A percentile compares a stretch with the other conserved stretches of the same genome.
phyloP scores from a whole-genome alignment of 2,797 vertebrate genomes.

The Saxicola maurus region DNA sequence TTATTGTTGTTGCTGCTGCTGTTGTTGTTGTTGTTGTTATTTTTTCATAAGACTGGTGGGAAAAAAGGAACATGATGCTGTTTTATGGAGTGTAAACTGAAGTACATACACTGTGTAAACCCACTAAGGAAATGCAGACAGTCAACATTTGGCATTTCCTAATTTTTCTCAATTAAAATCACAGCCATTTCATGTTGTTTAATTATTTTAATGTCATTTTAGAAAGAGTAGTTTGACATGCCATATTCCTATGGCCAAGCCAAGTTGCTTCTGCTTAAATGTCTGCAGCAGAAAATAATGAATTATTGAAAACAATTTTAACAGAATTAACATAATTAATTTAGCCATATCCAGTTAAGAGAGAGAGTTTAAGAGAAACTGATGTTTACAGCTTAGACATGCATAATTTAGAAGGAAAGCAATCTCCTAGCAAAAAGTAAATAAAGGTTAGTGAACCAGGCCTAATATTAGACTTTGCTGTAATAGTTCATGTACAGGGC shows the following conservation, averaged over 20 bases:
- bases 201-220: background rate
- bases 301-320: background rate
- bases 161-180: background rate
- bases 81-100: background rate
- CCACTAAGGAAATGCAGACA: background rate
- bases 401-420: background rate
- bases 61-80: background rate
- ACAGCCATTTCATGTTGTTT: background rate
- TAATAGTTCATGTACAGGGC: background rate
- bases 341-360: background rate
- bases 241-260: background rate
- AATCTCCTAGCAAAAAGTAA: background rate
- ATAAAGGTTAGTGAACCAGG: background rate
- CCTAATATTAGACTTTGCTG: background rate
- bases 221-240: background rate
- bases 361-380: background rate
- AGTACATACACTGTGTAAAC: background rate
- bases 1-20: background rate
- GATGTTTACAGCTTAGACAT: background rate
- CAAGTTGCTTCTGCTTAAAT: background rate
- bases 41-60: background rate
- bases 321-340: background rate
- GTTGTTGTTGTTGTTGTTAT: too few species aligned
- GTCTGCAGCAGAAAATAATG: background rate
- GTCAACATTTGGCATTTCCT: background rate